Evolutionary conservation across 2,888 invertebrate species (phyloP).

Genomic region (Ectropis crepuscularia): DNA sequence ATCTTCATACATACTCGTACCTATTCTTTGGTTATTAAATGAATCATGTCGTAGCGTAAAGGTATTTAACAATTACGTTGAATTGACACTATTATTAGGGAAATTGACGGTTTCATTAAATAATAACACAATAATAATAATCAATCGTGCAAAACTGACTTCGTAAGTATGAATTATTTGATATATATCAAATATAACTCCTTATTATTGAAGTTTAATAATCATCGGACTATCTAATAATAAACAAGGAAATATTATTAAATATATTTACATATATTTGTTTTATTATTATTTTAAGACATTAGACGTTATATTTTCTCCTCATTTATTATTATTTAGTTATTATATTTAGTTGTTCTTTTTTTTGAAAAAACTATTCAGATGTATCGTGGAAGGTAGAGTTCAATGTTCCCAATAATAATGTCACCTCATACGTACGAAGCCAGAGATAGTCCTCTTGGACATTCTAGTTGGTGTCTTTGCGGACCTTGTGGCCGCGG

Average conservation of each 20-base stretch:
- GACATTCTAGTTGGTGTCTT: slow-evolving; percentile 85
- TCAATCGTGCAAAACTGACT: slow-evolving; percentile 12
- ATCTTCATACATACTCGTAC: slow-evolving; percentile 36
- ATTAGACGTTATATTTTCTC: too few species aligned
- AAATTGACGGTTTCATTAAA: slow-evolving; percentile 37
- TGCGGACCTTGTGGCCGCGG: slow-evolving; percentile 95
- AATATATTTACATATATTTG: too few species aligned
- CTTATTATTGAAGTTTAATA: too few species aligned
- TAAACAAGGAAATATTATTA: too few species aligned
- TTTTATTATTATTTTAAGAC: too few species aligned
- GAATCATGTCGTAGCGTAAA: slow-evolving; percentile 46
- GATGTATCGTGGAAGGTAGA: not conserved
- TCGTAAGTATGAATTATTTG: slow-evolving; percentile 18
- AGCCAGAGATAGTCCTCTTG: slow-evolving; percentile 40
- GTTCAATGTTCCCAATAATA: slow-evolving; percentile 42
- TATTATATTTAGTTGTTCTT: too few species aligned
- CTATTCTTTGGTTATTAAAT: slow-evolving; percentile 52
- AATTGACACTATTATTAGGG: slow-evolving; percentile 46
- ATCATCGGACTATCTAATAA: too few species aligned
- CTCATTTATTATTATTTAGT: too few species aligned
- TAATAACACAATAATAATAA: slow-evolving; percentile 10
- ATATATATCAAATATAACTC: not conserved
- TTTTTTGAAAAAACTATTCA: too few species aligned
- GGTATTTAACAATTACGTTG: slow-evolving; percentile 37
- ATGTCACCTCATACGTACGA: slow-evolving; percentile 52